Conservation (phyloP, 2,113 vertebrate genomes). For the Forbesichthys agassizii region DNA sequence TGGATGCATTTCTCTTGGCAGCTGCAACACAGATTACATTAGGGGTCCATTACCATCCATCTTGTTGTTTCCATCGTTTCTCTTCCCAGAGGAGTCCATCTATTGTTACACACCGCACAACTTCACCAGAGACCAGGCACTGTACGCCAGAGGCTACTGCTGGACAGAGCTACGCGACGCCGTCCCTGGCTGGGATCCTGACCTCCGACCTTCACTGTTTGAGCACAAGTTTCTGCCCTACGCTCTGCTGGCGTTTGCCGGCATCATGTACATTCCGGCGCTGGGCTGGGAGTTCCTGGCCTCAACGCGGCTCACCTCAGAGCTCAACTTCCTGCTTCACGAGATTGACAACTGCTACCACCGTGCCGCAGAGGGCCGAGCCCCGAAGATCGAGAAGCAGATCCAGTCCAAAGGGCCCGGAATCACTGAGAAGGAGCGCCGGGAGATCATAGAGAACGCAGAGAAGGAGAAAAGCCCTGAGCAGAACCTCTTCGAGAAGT, state of each 20-base stretch:
- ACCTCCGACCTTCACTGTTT: slow-evolving; percentile 91
- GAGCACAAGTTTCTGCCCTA: slow-evolving; percentile 99
- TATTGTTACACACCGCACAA: slow-evolving; percentile 99
- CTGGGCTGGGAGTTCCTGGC: slow-evolving; percentile 97
- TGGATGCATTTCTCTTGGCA: not conserved
- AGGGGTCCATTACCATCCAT: not conserved
- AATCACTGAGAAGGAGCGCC: slow-evolving; percentile 90
- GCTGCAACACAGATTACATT: not conserved
- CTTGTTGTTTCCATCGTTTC: slow-evolving; percentile 17
- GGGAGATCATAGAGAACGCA: slow-evolving; percentile 98
- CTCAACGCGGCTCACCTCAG: slow-evolving; percentile 96
- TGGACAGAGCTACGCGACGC: slow-evolving; percentile 99
- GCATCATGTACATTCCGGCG: slow-evolving; percentile 97
- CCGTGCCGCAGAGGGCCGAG: slow-evolving; percentile 93
- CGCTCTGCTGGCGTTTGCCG: slow-evolving; percentile 94
- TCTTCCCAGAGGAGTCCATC: slow-evolving; percentile 92
- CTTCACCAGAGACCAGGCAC: slow-evolving; percentile 98
- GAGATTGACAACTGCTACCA: slow-evolving; percentile 99
- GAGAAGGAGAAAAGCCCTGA: slow-evolving; percentile 99
- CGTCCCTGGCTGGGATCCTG: slow-evolving; percentile 85
- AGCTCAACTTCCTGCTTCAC: slow-evolving; percentile 98
- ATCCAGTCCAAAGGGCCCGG: slow-evolving; percentile 98
- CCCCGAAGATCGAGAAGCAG: slow-evolving; percentile 99
- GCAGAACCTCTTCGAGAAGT: slow-evolving; percentile 98
- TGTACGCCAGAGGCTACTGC: slow-evolving; percentile 98